Evolutionary conservation across 1,140 invertebrate species (phyloP).

Genomic region (Chionoecetes opilio): DNA sequence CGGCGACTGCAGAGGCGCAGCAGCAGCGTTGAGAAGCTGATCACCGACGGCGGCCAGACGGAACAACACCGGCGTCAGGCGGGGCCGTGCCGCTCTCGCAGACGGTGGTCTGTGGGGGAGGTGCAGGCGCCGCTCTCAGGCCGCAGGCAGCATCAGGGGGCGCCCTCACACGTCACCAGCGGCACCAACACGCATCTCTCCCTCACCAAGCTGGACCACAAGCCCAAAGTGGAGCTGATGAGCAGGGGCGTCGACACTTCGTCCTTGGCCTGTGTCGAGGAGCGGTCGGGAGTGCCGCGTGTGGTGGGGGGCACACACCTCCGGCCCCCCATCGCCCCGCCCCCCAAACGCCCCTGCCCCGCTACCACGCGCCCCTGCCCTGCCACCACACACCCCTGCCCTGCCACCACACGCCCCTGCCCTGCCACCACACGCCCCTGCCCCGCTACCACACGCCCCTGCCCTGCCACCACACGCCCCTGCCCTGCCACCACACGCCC

Average conservation of each 20-base stretch:
- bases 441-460: too few relatives aligned
- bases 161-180: constrained; percentile 35
- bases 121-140: neutral
- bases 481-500: neutral
- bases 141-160: constrained; percentile 32
- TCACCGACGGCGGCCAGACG: neutral
- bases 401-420: neutral
- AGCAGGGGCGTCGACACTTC: neutral
- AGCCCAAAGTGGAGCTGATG: neutral
- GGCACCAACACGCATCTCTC: constrained; percentile 51
- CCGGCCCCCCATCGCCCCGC: too few relatives aligned
- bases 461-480: neutral
- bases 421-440: neutral
- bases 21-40: constrained; percentile 67
- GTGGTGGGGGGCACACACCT: neutral
- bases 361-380: neutral
- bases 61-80: constrained; percentile 53
- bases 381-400: neutral
- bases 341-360: neutral
- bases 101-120: constrained; percentile 68
- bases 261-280: neutral
- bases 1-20: constrained; percentile 60
- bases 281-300: neutral
- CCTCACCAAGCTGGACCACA: constrained; percentile 10
- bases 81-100: neutral